A percentile compares a stretch with the other conserved stretches of the same genome.
Evolutionary conservation across 2,797 vertebrate genomes (phyloP).

Genomic region (Coregonus sp.): DNA sequence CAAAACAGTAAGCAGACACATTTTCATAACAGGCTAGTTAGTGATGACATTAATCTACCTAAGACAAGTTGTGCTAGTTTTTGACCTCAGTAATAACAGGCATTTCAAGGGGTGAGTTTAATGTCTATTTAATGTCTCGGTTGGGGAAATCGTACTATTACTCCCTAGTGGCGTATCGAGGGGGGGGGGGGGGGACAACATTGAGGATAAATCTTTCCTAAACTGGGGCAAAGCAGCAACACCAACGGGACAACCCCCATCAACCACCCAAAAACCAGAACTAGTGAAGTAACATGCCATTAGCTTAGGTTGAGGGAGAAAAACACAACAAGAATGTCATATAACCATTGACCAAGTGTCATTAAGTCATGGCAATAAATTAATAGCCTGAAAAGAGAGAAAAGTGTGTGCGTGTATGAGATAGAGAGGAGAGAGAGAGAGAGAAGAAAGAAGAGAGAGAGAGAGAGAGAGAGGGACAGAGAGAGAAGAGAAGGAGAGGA

Average conservation of each 20-base stretch:
- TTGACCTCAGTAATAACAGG: conserved; percentile 59
- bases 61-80: conserved; percentile 15
- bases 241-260: conserved; percentile 11
- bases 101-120: conserved; percentile 39
- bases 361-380: too few species aligned
- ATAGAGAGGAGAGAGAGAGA: too few species aligned
- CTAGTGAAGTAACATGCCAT: conserved; percentile 30
- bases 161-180: conserved; percentile 44
- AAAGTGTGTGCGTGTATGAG: too few species aligned
- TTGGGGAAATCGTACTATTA: conserved; percentile 25
- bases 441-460: too few species aligned
- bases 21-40: conserved; percentile 17
- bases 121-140: conserved; percentile 19
- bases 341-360: too few species aligned
- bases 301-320: too few species aligned
- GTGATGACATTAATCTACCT: too few species aligned
- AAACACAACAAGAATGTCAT: too few species aligned
- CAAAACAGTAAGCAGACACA: conserved; percentile 45
- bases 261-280: conserved; percentile 39
- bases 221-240: conserved; percentile 32
- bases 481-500: too few species aligned
- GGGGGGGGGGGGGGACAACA: neutral
- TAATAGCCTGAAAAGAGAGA: too few species aligned
- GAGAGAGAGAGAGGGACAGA: too few species aligned
- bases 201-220: conserved; percentile 30